Evolutionary conservation across 2,113 vertebrate genomes (phyloP).

Genomic region (Alligator mississippiensis): DNA sequence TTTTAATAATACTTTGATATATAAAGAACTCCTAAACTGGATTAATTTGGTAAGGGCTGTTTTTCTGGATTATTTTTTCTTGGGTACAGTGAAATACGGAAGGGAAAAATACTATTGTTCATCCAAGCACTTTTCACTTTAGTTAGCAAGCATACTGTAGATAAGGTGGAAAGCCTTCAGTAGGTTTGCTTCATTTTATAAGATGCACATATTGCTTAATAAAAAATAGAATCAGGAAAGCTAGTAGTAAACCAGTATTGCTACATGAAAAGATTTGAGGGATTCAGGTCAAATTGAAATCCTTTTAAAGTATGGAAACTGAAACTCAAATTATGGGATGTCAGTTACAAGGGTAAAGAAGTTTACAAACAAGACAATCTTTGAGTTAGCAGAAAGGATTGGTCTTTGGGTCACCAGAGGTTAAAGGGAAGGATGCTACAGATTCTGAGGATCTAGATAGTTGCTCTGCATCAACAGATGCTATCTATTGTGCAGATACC

Average conservation of each 20-base stretch:
- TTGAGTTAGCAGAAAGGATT: constrained; percentile 5
- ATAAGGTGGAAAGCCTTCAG: neutral
- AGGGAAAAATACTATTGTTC: accelerated
- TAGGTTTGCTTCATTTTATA: neutral
- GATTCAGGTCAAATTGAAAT: neutral
- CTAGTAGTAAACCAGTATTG: neutral
- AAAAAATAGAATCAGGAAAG: neutral
- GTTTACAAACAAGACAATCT: neutral
- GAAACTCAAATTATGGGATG: neutral
- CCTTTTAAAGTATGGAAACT: neutral
- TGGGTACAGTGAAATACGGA: neutral
- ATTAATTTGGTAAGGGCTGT: neutral
- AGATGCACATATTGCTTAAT: neutral
- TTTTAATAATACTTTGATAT: neutral
- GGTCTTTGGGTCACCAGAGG: neutral
- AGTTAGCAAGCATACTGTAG: neutral
- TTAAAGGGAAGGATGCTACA: constrained; percentile 54
- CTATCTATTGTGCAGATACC: neutral
- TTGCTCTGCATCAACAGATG: neutral
- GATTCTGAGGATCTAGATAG: constrained; percentile 54
- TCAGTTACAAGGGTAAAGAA: too few species aligned
- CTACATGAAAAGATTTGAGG: neutral
- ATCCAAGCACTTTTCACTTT: neutral
- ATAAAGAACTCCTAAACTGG: neutral
- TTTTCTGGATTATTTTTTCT: neutral